Conservation (phyloP, 1,140 invertebrate genomes). For the Drosophila gunungcola region DNA sequence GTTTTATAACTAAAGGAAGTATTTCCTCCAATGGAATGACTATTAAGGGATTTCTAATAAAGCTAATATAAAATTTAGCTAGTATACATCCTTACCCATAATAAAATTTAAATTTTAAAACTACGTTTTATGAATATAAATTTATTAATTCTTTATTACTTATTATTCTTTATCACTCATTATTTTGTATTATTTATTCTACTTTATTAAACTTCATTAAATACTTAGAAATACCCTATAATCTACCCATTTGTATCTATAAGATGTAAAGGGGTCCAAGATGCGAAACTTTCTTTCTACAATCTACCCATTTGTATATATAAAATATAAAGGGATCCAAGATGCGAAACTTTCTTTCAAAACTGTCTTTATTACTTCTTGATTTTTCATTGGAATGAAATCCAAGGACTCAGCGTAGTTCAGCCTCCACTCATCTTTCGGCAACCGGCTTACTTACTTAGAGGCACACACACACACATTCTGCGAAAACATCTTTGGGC, state of each 20-base stretch:
- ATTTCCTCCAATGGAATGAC: too few species aligned
- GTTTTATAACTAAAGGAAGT: too few species aligned
- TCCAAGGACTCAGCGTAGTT: not conserved
- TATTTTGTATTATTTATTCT: too few species aligned
- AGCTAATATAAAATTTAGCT: too few species aligned
- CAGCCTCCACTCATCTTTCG: slow-evolving; percentile 4
- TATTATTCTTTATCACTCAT: too few species aligned
- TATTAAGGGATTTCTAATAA: too few species aligned
- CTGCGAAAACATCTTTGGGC: slow-evolving; percentile 65
- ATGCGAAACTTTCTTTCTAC: not conserved
- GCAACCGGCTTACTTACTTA: not conserved
- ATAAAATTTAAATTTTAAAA: too few species aligned
- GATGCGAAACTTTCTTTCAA: not conserved
- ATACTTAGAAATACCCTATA: too few species aligned
- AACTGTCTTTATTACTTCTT: not conserved
- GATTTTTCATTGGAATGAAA: slow-evolving; percentile 2
- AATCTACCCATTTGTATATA: not conserved
- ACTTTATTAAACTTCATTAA: too few species aligned
- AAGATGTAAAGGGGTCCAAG: not conserved
- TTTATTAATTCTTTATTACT: too few species aligned
- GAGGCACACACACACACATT: slow-evolving; percentile 8
- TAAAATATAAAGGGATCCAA: not conserved
- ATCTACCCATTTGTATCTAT: not conserved
- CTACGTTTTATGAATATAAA: too few species aligned
- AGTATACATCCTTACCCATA: too few species aligned